Evolutionary conservation across 2,888 invertebrate genomes (phyloP).

Genomic region (Cecidostiba fungosa): DNA sequence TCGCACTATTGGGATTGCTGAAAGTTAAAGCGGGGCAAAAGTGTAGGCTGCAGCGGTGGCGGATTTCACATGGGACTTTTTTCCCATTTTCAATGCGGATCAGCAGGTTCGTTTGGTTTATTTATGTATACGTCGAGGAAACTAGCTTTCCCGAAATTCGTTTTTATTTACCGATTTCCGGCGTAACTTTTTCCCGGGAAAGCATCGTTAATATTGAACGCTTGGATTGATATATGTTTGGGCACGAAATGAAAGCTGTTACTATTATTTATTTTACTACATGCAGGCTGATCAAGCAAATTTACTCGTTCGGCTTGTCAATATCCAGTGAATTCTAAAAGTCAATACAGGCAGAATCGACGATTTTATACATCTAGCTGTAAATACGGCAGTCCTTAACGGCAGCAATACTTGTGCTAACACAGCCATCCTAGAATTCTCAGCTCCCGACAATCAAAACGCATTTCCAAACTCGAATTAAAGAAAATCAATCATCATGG

Average conservation of each 20-base stretch:
- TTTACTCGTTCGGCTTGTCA: not conserved
- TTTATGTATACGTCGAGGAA: not conserved
- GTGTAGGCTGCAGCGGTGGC: not conserved
- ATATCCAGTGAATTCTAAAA: not conserved
- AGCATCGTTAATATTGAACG: not conserved
- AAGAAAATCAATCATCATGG: not conserved
- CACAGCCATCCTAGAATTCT: not conserved
- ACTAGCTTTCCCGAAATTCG: not conserved
- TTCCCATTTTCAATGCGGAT: constrained; percentile 5
- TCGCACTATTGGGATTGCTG: not conserved
- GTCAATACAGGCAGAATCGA: too few relatives aligned
- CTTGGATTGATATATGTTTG: not conserved
- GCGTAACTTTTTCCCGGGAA: not conserved
- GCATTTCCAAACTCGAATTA: constrained; percentile 9
- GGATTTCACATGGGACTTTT: not conserved
- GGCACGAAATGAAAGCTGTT: too few relatives aligned
- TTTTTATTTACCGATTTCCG: not conserved
- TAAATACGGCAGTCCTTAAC: not conserved
- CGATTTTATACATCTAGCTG: not conserved
- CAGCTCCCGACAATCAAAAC: not conserved
- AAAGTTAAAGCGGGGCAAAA: constrained; percentile 36
- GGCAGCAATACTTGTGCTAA: not conserved
- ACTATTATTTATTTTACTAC: too few relatives aligned
- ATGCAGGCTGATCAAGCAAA: not conserved
- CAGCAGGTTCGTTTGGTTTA: not conserved